Evolutionary conservation across 2,113 vertebrate genomes (phyloP).

Genomic region (Polypterus bichir): DNA sequence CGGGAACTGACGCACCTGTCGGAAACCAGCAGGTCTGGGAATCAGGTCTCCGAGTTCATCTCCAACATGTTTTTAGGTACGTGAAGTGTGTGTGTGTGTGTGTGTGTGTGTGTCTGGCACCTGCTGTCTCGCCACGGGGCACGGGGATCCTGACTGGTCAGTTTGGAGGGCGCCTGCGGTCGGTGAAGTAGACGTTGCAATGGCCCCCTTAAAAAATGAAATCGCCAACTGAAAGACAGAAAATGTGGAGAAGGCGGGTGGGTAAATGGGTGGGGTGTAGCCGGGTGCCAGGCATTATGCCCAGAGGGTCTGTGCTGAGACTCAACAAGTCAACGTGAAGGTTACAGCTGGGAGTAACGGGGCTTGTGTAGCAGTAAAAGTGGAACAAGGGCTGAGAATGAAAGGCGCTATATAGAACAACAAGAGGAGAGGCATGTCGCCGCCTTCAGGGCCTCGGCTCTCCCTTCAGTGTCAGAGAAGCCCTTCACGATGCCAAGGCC

Average conservation of each 20-base stretch:
- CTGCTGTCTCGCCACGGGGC: not conserved
- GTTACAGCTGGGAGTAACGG: not conserved
- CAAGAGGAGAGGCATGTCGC: too few species aligned
- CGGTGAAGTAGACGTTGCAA: too few species aligned
- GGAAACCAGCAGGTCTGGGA: slow-evolving; percentile 81
- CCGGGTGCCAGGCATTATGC: too few species aligned
- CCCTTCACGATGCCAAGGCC: too few species aligned
- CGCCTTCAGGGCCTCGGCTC: too few species aligned
- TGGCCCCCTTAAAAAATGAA: too few species aligned
- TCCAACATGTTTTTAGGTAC: slow-evolving; percentile 75
- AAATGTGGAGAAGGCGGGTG: too few species aligned
- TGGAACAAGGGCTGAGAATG: not conserved
- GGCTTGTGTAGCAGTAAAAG: not conserved
- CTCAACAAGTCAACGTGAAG: not conserved
- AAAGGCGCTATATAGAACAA: too few species aligned
- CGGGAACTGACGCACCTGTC: slow-evolving; percentile 80
- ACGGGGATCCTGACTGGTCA: not conserved
- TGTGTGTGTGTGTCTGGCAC: not conserved
- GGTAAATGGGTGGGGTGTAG: too few species aligned
- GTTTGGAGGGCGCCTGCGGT: not conserved
- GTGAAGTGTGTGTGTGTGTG: slow-evolving; percentile 19
- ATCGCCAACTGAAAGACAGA: too few species aligned
- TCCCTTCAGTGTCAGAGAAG: too few species aligned
- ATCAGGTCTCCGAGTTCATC: slow-evolving; percentile 89
- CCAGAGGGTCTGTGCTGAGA: too few species aligned